phyloP scores from a whole-genome alignment of 53 echinoderm and acorn worm species.

The Henricia sp. region DNA sequence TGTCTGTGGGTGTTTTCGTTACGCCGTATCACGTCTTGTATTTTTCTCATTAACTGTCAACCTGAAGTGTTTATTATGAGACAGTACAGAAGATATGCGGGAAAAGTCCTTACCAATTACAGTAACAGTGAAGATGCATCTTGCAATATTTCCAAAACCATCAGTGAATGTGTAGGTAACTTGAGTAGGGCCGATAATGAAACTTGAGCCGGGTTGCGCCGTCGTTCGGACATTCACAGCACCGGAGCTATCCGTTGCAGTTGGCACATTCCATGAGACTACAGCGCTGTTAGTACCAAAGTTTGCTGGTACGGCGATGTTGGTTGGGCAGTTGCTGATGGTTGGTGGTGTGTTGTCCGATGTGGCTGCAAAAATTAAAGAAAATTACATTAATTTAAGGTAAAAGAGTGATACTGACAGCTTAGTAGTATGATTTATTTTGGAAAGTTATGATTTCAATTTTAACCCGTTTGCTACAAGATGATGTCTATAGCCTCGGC shows the following conservation, averaged over 20 bases:
- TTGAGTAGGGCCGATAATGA: slow-evolving; percentile 51
- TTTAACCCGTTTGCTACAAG: too few relatives aligned
- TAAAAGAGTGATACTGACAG: too few relatives aligned
- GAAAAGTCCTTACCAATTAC: slow-evolving; percentile 62
- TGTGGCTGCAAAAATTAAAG: neutral
- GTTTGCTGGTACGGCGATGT: slow-evolving; percentile 30
- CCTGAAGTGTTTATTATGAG: too few relatives aligned
- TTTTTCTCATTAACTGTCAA: too few relatives aligned
- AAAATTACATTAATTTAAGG: neutral
- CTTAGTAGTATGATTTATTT: too few relatives aligned
- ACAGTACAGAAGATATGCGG: neutral
- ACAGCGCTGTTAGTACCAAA: slow-evolving; percentile 12
- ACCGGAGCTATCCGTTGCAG: slow-evolving; percentile 67
- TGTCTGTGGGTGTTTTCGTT: too few relatives aligned
- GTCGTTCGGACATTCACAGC: slow-evolving; percentile 5
- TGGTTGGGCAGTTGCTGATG: slow-evolving; percentile 68
- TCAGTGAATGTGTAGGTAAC: slow-evolving; percentile 77
- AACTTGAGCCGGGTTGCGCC: slow-evolving; percentile 30
- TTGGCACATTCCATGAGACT: slow-evolving; percentile 58
- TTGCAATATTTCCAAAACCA: slow-evolving; percentile 42
- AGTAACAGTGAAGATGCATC: slow-evolving; percentile 65
- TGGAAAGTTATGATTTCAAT: too few relatives aligned
- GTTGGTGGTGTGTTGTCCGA: slow-evolving; percentile 66
- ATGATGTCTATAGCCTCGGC: too few relatives aligned
- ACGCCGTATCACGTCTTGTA: too few relatives aligned